A percentile compares a stretch with the other conserved stretches of the same genome.
These are phyloP conservation scores for Platygyra sinensis DNA, from an alignment of 64 coral and sea anemone genomes.

Conservation along the genomic window DNA sequence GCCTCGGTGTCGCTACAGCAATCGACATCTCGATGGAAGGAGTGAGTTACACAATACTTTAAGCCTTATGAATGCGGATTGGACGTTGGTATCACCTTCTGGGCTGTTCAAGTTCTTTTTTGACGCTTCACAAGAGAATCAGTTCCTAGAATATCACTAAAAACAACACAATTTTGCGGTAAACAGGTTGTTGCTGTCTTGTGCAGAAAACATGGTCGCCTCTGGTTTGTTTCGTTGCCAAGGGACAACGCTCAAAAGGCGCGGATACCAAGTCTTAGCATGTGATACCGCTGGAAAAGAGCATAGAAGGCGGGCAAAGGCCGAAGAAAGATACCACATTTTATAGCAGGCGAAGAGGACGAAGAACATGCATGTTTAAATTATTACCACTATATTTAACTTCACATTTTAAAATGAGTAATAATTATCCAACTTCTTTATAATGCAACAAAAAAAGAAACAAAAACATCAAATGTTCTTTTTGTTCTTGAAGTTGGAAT, in stretches of 20 bases:
- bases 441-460: no score
- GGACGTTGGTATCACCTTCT: not conserved
- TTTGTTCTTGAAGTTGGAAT: no score
- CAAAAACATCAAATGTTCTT: no score
- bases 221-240: constrained; percentile 25
- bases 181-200: not conserved
- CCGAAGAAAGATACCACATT: no score
- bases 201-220: not conserved
- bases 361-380: no score
- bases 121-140: not conserved
- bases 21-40: constrained; percentile 80
- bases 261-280: constrained; percentile 17
- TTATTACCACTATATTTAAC: no score
- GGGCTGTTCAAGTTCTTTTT: not conserved
- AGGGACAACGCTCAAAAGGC: not conserved
- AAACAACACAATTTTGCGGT: not conserved
- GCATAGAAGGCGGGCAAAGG: not conserved
- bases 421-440: no score
- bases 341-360: no score
- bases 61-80: not conserved
- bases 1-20: constrained; percentile 85
- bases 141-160: not conserved
- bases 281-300: constrained; percentile 1
- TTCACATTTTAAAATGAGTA: no score
- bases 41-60: not conserved